These are phyloP conservation scores for Microctenopoma steveboyesi DNA, from an alignment of 2,797 vertebrate genomes.

Conservation along the genomic window DNA sequence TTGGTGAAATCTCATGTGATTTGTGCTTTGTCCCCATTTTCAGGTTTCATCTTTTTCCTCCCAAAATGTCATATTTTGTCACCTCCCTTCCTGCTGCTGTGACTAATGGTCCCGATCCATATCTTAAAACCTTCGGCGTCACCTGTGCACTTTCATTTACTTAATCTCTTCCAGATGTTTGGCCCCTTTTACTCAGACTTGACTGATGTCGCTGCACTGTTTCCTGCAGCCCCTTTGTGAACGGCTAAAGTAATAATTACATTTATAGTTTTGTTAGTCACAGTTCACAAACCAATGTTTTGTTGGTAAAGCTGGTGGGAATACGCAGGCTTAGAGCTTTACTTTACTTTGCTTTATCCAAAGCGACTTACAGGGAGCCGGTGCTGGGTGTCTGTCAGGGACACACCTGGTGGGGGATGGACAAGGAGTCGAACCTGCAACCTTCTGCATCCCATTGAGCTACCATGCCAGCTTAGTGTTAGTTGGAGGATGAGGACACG, in stretches of 20 bases:
- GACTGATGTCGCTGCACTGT: background rate
- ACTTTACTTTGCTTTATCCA: no score
- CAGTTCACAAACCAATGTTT: no score
- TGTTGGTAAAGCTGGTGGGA: background rate
- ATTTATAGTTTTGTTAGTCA: conserved; percentile 52
- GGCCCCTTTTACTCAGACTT: background rate
- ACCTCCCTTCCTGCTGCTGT: conserved; percentile 16
- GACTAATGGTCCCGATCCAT: conserved; percentile 35
- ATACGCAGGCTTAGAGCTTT: background rate
- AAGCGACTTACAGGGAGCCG: no score
- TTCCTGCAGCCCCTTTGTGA: conserved; percentile 40
- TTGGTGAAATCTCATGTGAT: conserved; percentile 29
- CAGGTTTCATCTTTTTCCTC: conserved; percentile 32
- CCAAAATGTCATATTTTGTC: conserved; percentile 37
- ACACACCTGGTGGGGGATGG: no score
- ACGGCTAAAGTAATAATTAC: conserved; percentile 33
- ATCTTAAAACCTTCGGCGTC: no score
- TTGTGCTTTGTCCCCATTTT: conserved; percentile 45
- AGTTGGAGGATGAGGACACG: conserved; percentile 14
- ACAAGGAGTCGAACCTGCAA: no score
- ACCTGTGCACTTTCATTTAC: conserved; percentile 4
- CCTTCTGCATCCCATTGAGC: no score
- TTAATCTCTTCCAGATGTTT: conserved; percentile 22
- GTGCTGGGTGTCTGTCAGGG: no score
- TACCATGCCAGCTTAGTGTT: background rate